These are phyloP conservation scores for Crocidura indochinensis DNA, from an alignment of 2,797 vertebrate species.

Conservation along the genomic window DNA sequence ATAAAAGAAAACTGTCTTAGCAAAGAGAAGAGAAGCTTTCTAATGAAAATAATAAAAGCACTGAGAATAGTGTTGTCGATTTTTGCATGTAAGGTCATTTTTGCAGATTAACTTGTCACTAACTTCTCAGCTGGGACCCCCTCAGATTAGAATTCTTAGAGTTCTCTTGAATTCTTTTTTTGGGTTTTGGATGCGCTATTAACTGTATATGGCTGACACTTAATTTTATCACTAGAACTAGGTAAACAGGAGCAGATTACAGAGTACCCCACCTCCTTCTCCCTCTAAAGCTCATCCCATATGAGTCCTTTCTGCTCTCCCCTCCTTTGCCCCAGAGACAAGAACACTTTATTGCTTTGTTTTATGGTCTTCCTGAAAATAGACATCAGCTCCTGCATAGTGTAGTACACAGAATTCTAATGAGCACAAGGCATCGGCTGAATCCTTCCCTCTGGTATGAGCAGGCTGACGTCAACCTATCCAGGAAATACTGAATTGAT, in stretches of 20 bases:
- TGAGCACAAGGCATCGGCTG: constrained; percentile 37
- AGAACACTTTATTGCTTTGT: constrained; percentile 59
- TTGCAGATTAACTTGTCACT: constrained; percentile 6
- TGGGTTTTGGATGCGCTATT: constrained; percentile 57
- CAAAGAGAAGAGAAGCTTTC: constrained; percentile 46
- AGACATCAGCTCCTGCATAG: constrained; percentile 41
- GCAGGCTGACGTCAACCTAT: constrained; percentile 7
- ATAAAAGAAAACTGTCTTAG: not conserved
- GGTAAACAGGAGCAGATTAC: constrained; percentile 12
- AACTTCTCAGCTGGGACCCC: not conserved
- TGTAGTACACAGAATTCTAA: constrained; percentile 82
- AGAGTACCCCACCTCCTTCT: not conserved
- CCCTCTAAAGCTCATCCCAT: constrained; percentile 2
- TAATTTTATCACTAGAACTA: constrained; percentile 66
- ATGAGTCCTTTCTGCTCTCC: not conserved
- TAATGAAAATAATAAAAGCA: constrained; percentile 71
- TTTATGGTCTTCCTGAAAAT: constrained; percentile 74
- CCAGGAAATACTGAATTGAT: constrained; percentile 85
- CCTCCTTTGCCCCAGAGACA: constrained; percentile 50
- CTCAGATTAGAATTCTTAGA: constrained; percentile 40
- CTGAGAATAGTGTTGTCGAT: constrained; percentile 50
- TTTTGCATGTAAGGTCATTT: constrained; percentile 57
- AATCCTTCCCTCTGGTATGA: constrained; percentile 50
- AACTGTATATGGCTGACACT: constrained; percentile 19
- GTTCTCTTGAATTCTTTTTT: constrained; percentile 39